Percentiles rank a stretch among this genome's conserved stretches.
Evolutionary conservation across 2,113 vertebrate species (phyloP).

Genomic region (Lethenteron camtschaticum): DNA sequence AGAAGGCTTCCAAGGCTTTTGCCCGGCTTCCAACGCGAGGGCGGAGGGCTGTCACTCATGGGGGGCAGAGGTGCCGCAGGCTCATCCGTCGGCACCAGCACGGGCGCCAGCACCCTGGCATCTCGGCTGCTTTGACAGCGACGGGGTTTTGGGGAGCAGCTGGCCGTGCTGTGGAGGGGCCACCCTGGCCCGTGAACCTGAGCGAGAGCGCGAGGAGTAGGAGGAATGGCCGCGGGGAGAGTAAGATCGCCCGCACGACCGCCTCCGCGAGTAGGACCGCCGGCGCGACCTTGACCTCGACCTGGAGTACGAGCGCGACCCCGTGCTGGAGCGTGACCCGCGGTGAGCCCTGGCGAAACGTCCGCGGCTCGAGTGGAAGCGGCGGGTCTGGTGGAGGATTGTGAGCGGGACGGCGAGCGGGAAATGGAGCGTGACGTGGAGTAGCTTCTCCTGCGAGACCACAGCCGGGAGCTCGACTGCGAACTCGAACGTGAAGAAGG

Average conservation of each 20-base stretch:
- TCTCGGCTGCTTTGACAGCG: slow-evolving; percentile 26
- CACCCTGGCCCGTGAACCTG: no score
- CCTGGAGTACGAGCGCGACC: slow-evolving; percentile 7
- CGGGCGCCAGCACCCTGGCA: slow-evolving; percentile 15
- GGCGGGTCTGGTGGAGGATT: not conserved
- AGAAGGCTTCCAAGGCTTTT: slow-evolving; percentile 92
- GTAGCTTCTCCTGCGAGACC: slow-evolving; percentile 18
- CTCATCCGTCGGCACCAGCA: slow-evolving; percentile 18
- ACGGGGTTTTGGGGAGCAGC: slow-evolving; percentile 21
- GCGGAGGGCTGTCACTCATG: slow-evolving; percentile 77
- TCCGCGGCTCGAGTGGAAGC: no score
- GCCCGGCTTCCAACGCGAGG: slow-evolving; percentile 90
- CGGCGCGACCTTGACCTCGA: slow-evolving; percentile 18
- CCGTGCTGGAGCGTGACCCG: slow-evolving; percentile 5
- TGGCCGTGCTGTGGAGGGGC: slow-evolving; percentile 13
- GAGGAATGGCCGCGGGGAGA: no score
- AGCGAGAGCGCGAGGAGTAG: no score
- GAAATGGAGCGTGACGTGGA: slow-evolving; percentile 12
- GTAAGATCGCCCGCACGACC: slow-evolving; percentile 8
- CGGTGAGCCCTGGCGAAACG: no score
- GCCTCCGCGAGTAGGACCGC: slow-evolving; percentile 26
- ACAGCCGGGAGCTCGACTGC: slow-evolving; percentile 31
- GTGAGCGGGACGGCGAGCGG: not conserved
- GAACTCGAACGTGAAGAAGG: slow-evolving; percentile 36
- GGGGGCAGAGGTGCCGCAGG: slow-evolving; percentile 58